Evolutionary conservation across 1,140 invertebrate genomes (phyloP), one percentile per base, ranked within the genome.

Genomic region (Bicyclus anynana): DNA sequence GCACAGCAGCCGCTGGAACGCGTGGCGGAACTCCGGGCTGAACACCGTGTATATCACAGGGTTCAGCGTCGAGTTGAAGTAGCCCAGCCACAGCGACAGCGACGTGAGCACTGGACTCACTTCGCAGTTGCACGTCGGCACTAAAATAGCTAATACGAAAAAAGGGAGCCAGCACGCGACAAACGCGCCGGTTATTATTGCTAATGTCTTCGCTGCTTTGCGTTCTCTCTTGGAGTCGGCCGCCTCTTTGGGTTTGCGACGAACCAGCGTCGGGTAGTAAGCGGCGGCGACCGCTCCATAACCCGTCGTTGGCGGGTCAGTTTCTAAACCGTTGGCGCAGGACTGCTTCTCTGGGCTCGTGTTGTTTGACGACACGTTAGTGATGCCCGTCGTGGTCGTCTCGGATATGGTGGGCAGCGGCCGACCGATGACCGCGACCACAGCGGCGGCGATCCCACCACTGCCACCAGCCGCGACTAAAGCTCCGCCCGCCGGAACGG

Each of bases 31-130:
- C 80, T 97, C 96, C 12, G 95, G 95, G 76, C 94, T 96, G 80
- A 97, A 96, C 59, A 96, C 94, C 20, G 95, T 96, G 84, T 97
- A 97, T 70, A 97, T 96, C 37, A 96, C 93, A 7, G 96, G 96
- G 87, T 97, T 97, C 16, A 97, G 87, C 23, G 95, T 96, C 1
- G 95, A 97, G 89, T 97, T 97, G 74, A 96, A 94, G 84, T 97
- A 97, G 33, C 93, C 93, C 59, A 96, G 90, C 95, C 95, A 96
- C 38, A 95, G 87, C 68, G 95, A 95, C 40, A 95, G 91, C 62
- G 90, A 94, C 58, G 92, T 93, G 83, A 91, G 91, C 84, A 90
- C 90, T 69, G 81, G 89, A 69, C 87, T 90, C 53, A 90, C 85
- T 57, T 89, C 74, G 61, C 89, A 90, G 53, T 88, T 80, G 78